These are phyloP conservation scores for Vulpes lagopus DNA, from an alignment of 2,113 vertebrate genomes.

Conservation along the genomic window DNA sequence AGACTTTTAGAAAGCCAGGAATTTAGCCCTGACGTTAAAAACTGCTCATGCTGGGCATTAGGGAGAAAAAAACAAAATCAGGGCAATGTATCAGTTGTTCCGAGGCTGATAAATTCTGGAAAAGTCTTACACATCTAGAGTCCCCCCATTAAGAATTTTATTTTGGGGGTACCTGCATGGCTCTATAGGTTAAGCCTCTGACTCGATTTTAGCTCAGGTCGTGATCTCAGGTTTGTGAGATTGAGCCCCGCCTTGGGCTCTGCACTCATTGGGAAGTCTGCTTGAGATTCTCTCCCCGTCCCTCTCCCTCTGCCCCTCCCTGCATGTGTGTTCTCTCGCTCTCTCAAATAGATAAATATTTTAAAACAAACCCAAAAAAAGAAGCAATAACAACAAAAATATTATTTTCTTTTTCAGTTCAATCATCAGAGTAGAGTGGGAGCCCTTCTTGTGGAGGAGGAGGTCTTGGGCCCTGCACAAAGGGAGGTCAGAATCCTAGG, in stretches of 20 bases:
- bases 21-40: not conserved
- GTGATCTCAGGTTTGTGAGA: not conserved
- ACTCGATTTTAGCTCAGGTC: not conserved
- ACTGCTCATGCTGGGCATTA: not conserved
- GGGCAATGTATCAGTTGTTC: not conserved
- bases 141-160: not conserved
- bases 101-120: not conserved
- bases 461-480: not conserved
- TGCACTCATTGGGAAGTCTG: not conserved
- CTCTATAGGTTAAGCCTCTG: not conserved
- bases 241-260: not conserved
- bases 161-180: not conserved
- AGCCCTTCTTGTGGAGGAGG: not conserved
- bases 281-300: not conserved
- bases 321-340: not conserved
- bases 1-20: conserved; percentile 34
- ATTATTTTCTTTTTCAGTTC: not conserved
- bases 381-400: not conserved
- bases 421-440: not conserved
- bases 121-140: not conserved
- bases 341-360: not conserved
- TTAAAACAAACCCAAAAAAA: not conserved
- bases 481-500: not conserved
- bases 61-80: not conserved
- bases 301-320: not conserved